Evolutionary conservation across 2,113 vertebrate genomes (phyloP).

Genomic region (Indri indri): DNA sequence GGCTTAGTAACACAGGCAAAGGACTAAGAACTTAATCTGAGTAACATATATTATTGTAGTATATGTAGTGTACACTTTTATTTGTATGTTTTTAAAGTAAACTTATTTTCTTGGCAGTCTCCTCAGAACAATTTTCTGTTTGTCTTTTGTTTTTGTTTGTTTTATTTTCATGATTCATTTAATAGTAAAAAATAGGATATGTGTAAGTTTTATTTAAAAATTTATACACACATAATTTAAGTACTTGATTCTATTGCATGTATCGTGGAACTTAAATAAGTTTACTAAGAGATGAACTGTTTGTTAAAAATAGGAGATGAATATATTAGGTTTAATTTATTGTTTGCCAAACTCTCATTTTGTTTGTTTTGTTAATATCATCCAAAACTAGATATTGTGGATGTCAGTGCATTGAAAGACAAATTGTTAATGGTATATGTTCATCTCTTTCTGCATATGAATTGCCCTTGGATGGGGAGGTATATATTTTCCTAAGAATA

Average conservation of each 20-base stretch:
- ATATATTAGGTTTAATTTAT: background rate
- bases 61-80: background rate
- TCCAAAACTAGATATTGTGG: background rate
- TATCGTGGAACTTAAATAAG: background rate
- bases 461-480: background rate
- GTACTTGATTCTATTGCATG: background rate
- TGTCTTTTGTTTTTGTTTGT: background rate
- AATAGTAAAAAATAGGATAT: background rate
- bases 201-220: background rate
- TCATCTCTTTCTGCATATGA: background rate
- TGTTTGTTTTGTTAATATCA: background rate
- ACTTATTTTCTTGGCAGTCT: background rate
- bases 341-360: constrained; percentile 9
- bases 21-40: background rate
- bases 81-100: background rate
- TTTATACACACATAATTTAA: background rate
- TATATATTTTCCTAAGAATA: background rate
- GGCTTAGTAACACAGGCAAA: background rate
- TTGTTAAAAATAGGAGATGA: background rate
- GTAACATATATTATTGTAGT: background rate
- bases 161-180: background rate
- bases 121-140: background rate
- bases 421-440: background rate
- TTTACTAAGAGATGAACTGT: background rate
- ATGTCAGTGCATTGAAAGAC: background rate